A percentile compares a stretch with the other conserved stretches of the same genome.
phyloP scores from a whole-genome alignment of 2,797 vertebrate species.

The Florisuga fusca region DNA sequence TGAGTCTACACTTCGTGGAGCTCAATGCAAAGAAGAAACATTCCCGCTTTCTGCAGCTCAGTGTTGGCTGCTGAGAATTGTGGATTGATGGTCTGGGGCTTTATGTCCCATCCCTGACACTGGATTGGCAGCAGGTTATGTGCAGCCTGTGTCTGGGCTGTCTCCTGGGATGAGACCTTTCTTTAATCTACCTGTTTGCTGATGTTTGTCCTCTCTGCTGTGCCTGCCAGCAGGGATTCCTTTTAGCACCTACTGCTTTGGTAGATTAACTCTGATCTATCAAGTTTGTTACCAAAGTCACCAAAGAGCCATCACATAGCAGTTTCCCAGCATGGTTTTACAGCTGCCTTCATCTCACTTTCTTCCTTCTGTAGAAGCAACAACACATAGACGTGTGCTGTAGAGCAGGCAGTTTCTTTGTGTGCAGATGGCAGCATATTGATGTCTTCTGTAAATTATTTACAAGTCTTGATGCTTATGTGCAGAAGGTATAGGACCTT shows the following conservation, averaged over 20 bases:
- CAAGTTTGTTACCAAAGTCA: not conserved
- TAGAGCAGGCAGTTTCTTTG: not conserved
- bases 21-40: not conserved
- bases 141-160: not conserved
- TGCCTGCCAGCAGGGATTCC: not conserved
- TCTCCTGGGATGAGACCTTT: not conserved
- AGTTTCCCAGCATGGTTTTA: not conserved
- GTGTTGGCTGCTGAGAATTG: not conserved
- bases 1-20: not conserved
- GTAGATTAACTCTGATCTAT: not conserved
- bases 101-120: not conserved
- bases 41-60: not conserved
- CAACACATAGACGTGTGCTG: rapidly evolving
- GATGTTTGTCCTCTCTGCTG: not conserved
- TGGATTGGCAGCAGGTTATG: not conserved
- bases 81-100: not conserved
- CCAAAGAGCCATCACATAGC: not conserved
- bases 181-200: not conserved
- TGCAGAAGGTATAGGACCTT: not conserved
- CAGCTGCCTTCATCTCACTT: not conserved
- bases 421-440: not conserved
- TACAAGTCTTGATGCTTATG: not conserved
- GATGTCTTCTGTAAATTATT: not conserved
- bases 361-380: not conserved
- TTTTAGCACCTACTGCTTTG: not conserved